Conservation (phyloP, 2,113 vertebrate species). For the Dolichotis patagonum region DNA sequence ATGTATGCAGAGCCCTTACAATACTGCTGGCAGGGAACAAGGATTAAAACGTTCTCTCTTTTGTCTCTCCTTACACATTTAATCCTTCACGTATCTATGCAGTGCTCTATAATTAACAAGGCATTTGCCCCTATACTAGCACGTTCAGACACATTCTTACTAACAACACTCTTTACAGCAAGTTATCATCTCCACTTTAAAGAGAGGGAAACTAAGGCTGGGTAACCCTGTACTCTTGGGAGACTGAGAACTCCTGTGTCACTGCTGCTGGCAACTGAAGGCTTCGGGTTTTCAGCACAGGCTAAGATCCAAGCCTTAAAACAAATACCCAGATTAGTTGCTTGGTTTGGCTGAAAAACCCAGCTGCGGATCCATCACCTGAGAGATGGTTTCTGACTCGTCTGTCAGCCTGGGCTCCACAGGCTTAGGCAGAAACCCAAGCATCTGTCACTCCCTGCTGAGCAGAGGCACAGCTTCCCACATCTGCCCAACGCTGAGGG, state of each 20-base stretch:
- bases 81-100: background rate
- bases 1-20: background rate
- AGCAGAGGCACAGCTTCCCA: background rate
- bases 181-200: background rate
- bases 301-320: background rate
- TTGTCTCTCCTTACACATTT: background rate
- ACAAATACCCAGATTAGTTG: background rate
- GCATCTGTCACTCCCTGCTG: background rate
- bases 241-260: background rate
- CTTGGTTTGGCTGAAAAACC: conserved; percentile 23
- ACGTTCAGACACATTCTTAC: background rate
- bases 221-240: background rate
- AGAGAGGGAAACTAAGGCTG: background rate
- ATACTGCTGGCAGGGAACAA: background rate
- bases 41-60: background rate
- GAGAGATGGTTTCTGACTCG: conserved; percentile 39
- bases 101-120: background rate
- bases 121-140: background rate
- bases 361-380: background rate
- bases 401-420: background rate
- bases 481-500: background rate
- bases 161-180: background rate
- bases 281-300: background rate
- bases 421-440: background rate
- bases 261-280: background rate